A percentile compares a stretch with the other conserved stretches of the same genome.
Evolutionary conservation across 2,797 vertebrate genomes (phyloP).

Genomic region (Molossus alvarezi): DNA sequence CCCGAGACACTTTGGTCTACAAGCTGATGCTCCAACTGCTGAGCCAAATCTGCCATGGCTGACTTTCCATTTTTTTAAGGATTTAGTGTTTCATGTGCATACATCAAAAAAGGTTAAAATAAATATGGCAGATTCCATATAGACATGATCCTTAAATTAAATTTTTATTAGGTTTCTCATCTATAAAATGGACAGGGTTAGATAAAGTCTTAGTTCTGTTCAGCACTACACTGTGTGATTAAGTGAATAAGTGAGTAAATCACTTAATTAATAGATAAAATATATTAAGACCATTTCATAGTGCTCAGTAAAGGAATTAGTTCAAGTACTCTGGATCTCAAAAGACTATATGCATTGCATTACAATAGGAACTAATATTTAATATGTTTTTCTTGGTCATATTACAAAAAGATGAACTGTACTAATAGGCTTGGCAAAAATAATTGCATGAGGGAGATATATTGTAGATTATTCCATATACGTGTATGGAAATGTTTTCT

Average conservation of each 20-base stretch:
- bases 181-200: background rate
- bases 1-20: too few species aligned
- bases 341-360: background rate
- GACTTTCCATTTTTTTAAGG: background rate
- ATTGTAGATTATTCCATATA: background rate
- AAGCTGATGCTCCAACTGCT: too few species aligned
- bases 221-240: background rate
- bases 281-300: background rate
- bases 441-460: background rate
- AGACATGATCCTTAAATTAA: background rate
- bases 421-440: background rate
- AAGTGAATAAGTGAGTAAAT: conserved; percentile 15
- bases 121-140: background rate
- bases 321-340: background rate
- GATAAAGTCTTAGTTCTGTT: conserved; percentile 1
- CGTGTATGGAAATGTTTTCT: background rate
- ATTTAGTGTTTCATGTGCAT: background rate
- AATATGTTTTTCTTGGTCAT: background rate
- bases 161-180: background rate
- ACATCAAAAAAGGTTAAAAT: background rate
- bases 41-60: too few species aligned
- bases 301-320: background rate
- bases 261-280: background rate
- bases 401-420: background rate
- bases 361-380: background rate